Evolutionary conservation across 2,888 invertebrate genomes (phyloP).

Genomic region (Andrena fulva): DNA sequence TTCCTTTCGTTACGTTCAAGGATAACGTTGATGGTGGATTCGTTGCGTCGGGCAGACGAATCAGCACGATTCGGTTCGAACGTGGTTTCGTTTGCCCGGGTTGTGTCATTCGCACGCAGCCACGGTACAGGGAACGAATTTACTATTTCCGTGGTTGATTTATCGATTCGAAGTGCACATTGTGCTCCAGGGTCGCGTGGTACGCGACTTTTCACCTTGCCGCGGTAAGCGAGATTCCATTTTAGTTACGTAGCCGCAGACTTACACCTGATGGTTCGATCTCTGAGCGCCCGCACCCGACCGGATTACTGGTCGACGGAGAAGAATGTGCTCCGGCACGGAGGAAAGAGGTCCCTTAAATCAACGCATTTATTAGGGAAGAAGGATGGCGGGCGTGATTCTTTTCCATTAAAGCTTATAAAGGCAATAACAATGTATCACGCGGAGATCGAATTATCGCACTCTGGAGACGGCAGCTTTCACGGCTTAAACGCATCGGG

Average conservation of each 20-base stretch:
- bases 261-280: background rate
- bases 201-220: background rate
- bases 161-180: conserved; percentile 31
- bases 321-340: conserved; percentile 18
- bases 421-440: conserved; percentile 61
- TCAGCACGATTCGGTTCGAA: conserved; percentile 3
- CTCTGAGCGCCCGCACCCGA: background rate
- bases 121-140: conserved; percentile 23
- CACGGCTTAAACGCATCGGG: conserved; percentile 30
- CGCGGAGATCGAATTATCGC: conserved; percentile 64
- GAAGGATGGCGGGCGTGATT: conserved; percentile 20
- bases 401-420: conserved; percentile 48
- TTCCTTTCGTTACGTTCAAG: background rate
- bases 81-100: background rate
- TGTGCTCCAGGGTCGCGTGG: conserved; percentile 21
- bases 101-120: conserved; percentile 1
- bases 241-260: background rate
- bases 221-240: background rate
- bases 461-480: conserved; percentile 48
- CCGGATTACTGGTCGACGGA: conserved; percentile 10
- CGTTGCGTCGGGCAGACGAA: background rate
- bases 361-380: conserved; percentile 39
- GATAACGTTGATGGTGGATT: background rate
- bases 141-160: conserved; percentile 39
- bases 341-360: background rate